A percentile compares a stretch with the other conserved stretches of the same genome.
phyloP scores from a whole-genome alignment of 2,797 vertebrate species.

The Lithobates pipiens region DNA sequence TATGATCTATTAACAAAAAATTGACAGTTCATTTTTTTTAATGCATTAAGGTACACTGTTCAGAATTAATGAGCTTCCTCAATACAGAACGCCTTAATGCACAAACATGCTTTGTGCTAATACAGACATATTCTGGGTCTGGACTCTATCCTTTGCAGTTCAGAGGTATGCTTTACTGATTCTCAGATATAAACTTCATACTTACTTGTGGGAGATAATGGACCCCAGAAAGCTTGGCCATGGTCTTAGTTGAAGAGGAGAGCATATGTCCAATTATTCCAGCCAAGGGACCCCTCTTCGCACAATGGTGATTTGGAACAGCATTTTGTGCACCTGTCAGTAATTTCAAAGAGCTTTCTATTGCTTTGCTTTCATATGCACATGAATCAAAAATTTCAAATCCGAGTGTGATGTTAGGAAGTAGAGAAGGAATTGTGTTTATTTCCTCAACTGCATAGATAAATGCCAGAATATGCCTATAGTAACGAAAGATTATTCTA shows the following conservation, averaged over 20 bases:
- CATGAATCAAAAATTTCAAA: constrained; percentile 49
- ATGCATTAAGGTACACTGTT: too few relatives aligned
- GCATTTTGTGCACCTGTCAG: constrained; percentile 18
- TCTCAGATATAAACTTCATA: not conserved
- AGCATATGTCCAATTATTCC: constrained; percentile 46
- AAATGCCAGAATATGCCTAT: constrained; percentile 46
- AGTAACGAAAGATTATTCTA: constrained; percentile 31
- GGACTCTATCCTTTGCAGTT: not conserved
- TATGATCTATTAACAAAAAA: too few relatives aligned
- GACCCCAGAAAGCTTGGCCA: constrained; percentile 36
- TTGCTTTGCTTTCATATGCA: constrained; percentile 34
- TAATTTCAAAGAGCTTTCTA: constrained; percentile 39
- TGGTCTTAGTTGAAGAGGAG: constrained; percentile 37
- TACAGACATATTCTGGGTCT: not conserved
- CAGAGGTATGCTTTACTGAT: not conserved
- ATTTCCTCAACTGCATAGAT: constrained; percentile 46
- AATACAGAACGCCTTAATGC: too few relatives aligned
- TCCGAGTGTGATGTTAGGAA: constrained; percentile 49
- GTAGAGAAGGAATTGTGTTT: constrained; percentile 36
- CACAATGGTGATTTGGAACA: constrained; percentile 41
- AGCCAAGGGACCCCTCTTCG: not conserved
- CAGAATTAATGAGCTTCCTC: too few relatives aligned
- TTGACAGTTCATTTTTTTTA: too few relatives aligned
- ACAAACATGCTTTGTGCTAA: not conserved
- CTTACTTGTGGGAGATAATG: constrained; percentile 48